Conservation (phyloP, 2,113 vertebrate genomes). For the Grus americana region DNA sequence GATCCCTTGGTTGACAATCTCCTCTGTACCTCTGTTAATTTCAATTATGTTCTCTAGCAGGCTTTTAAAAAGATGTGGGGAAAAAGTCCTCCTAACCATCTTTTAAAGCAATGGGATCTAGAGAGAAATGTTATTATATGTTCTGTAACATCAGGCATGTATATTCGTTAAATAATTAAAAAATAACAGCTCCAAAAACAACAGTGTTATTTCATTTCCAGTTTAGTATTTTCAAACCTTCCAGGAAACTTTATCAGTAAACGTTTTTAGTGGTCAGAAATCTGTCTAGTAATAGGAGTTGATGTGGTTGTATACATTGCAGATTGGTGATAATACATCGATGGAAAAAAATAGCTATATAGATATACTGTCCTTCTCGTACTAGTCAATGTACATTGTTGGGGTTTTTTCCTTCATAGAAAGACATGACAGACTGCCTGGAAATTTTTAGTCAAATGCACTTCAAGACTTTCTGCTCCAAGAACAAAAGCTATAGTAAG, state of each 20-base stretch:
- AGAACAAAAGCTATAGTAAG: not conserved
- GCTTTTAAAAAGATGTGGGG: not conserved
- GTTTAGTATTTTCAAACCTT: not conserved
- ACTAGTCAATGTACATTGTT: not conserved
- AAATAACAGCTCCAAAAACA: not conserved
- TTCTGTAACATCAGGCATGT: not conserved
- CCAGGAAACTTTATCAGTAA: not conserved
- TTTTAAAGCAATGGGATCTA: not conserved
- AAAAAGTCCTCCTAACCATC: not conserved
- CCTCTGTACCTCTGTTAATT: not conserved
- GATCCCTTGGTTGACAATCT: not conserved
- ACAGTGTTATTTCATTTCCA: not conserved
- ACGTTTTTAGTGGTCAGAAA: not conserved
- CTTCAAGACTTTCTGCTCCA: not conserved
- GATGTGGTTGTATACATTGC: not conserved
- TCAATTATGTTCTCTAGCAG: not conserved
- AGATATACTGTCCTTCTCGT: not conserved
- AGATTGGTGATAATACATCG: not conserved
- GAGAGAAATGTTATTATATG: not conserved
- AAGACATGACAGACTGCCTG: not conserved
- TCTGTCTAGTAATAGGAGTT: not conserved
- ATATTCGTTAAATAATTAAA: not conserved
- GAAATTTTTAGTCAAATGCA: not conserved
- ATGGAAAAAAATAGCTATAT: not conserved
- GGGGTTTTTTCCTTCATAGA: not conserved